These are phyloP conservation scores for Lasioglossum malachurum DNA, from an alignment of 2,888 invertebrate species.

Conservation along the genomic window DNA sequence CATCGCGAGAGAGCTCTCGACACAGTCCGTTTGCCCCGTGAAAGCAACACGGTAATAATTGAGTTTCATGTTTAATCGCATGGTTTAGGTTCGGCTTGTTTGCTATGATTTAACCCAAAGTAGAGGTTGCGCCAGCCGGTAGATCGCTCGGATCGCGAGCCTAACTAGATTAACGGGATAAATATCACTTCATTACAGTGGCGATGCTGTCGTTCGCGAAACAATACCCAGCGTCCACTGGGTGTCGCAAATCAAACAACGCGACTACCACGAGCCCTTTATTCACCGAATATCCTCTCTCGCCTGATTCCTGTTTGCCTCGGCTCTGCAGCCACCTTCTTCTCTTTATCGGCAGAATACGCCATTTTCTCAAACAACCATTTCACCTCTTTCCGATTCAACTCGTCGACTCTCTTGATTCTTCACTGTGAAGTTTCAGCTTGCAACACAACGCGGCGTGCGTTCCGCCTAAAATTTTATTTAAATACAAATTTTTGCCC, in stretches of 20 bases:
- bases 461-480: too few species aligned
- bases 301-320: neutral
- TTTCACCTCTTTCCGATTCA: neutral
- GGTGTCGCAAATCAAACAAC: neutral
- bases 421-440: too few species aligned
- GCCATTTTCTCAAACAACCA: neutral
- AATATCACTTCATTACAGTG: constrained; percentile 39
- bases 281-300: neutral
- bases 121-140: constrained; percentile 42
- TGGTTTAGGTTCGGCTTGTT: constrained; percentile 52
- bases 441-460: too few species aligned
- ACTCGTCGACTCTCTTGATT: neutral
- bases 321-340: neutral
- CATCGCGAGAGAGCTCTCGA: constrained; percentile 40
- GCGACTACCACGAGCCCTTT: neutral
- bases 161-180: constrained; percentile 49
- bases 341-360: too few species aligned
- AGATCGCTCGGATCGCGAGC: constrained; percentile 26
- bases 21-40: constrained; percentile 51
- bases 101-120: constrained; percentile 50
- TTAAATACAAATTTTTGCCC: too few species aligned
- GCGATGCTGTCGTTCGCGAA: neutral
- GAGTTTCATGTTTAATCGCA: constrained; percentile 57
- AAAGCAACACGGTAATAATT: constrained; percentile 55
- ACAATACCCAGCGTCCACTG: constrained; percentile 1